Evolutionary conservation across 2,888 invertebrate species (phyloP).

Genomic region (Acheta domesticus): DNA sequence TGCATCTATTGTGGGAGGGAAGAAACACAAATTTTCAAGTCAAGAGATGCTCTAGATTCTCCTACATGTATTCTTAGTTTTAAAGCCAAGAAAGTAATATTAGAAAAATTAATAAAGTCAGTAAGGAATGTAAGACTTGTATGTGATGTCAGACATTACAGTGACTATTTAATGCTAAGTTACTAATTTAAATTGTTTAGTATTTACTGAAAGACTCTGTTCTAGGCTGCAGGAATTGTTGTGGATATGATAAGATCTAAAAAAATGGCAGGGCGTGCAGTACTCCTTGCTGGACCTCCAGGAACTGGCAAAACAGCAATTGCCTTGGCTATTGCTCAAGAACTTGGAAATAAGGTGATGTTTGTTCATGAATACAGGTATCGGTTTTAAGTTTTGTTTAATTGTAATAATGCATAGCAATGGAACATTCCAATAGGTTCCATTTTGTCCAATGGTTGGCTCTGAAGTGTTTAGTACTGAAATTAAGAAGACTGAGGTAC

Average conservation of each 20-base stretch:
- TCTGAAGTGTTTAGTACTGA: conserved; percentile 96
- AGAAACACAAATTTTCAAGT: too few relatives aligned
- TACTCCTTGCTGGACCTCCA: conserved; percentile 91
- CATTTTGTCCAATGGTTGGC: conserved; percentile 90
- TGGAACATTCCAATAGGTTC: conserved; percentile 52
- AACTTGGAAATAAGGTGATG: conserved; percentile 81
- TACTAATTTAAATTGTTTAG: too few relatives aligned
- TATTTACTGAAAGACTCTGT: conserved; percentile 29
- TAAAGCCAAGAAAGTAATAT: too few relatives aligned
- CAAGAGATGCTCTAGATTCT: too few relatives aligned
- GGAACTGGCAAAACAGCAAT: conserved; percentile 98
- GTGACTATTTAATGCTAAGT: too few relatives aligned
- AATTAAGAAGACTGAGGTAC: conserved; percentile 98
- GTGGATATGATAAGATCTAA: conserved; percentile 95
- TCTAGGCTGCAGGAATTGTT: conserved; percentile 90
- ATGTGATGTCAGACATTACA: too few relatives aligned
- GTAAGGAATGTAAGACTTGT: too few relatives aligned
- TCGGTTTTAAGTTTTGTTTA: too few relatives aligned
- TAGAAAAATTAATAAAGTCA: too few relatives aligned
- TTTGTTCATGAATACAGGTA: not conserved
- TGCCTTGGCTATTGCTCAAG: conserved; percentile 96
- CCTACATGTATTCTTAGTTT: too few relatives aligned
- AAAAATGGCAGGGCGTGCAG: conserved; percentile 96
- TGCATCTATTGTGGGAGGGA: too few relatives aligned
- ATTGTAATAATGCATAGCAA: not conserved